Percentiles rank a stretch among this genome's conserved stretches.
Evolutionary conservation across 64 coral and sea anemone genomes (phyloP).

Genomic region (Platygyra sinensis): DNA sequence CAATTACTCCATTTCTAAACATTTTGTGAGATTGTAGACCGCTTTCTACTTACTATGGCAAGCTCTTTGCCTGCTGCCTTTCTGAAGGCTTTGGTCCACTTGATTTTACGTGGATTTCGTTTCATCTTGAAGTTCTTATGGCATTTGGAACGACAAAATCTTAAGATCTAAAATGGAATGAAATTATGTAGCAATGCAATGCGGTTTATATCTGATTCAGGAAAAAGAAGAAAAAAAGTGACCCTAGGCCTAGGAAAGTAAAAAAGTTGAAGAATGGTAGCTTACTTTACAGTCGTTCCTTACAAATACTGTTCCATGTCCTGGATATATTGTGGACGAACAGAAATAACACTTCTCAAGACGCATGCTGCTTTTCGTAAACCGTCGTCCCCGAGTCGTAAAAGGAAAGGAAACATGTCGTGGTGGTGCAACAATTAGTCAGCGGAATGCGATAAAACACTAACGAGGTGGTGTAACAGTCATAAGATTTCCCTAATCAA

Average conservation of each 20-base stretch:
- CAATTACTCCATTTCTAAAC: no score
- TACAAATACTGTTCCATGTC: conserved; percentile 91
- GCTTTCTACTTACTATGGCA: conserved; percentile 82
- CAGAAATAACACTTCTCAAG: conserved; percentile 99
- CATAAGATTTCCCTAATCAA: not conserved
- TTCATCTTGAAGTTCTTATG: conserved; percentile 99
- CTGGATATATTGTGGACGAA: conserved; percentile 96
- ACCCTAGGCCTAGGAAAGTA: no score
- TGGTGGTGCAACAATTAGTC: conserved; percentile 31
- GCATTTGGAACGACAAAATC: conserved; percentile 98
- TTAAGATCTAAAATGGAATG: conserved; percentile 62
- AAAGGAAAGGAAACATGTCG: not conserved
- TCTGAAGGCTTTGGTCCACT: conserved; percentile 99
- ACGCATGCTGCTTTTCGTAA: conserved; percentile 59
- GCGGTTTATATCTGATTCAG: no score
- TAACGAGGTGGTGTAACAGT: not conserved
- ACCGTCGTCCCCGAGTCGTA: no score
- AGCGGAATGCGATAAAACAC: conserved; percentile 15
- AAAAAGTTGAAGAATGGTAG: not conserved
- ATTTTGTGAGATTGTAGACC: not conserved
- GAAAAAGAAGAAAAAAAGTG: no score
- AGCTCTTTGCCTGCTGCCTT: conserved; percentile 96
- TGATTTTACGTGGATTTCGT: conserved; percentile 92
- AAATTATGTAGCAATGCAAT: no score
- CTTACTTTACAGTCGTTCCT: conserved; percentile 98